A percentile compares a stretch with the other conserved stretches of the same genome.
phyloP scores from a whole-genome alignment of 2,113 vertebrate species.

The Plecotus auritus region DNA sequence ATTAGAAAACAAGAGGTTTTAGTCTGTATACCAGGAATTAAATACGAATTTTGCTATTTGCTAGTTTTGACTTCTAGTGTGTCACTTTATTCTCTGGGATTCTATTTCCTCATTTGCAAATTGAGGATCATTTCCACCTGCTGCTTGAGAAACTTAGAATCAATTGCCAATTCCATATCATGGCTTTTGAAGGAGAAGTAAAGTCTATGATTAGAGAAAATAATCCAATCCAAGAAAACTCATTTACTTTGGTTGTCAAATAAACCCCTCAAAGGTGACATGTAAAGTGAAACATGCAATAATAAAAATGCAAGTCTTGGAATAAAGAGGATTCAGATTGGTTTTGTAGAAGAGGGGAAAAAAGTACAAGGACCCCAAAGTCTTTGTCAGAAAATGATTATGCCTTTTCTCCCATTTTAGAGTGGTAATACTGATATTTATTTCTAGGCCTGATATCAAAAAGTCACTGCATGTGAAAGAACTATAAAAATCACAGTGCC shows the following conservation, averaged over 20 bases:
- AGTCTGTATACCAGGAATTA: not conserved
- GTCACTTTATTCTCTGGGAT: not conserved
- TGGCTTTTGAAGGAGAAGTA: not conserved
- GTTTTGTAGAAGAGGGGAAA: not conserved
- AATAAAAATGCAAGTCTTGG: not conserved
- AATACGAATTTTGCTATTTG: not conserved
- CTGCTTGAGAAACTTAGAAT: not conserved
- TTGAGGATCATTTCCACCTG: not conserved
- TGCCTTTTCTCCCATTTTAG: not conserved
- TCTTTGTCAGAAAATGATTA: not conserved
- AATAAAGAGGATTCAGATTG: not conserved
- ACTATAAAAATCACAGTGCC: not conserved
- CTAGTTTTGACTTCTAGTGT: not conserved
- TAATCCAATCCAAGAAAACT: not conserved
- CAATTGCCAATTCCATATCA: not conserved
- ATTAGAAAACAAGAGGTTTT: not conserved
- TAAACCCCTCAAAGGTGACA: not conserved
- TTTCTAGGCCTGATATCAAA: not conserved
- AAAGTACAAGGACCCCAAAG: fast-evolving
- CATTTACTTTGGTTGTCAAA: not conserved
- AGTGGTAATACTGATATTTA: not conserved
- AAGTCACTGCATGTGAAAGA: not conserved
- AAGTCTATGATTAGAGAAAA: not conserved
- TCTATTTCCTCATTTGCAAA: not conserved
- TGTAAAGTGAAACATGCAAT: not conserved